Base-by-base conservation (phyloP, 2,113 vertebrate species). In the Hemiprocne comata region DNA sequence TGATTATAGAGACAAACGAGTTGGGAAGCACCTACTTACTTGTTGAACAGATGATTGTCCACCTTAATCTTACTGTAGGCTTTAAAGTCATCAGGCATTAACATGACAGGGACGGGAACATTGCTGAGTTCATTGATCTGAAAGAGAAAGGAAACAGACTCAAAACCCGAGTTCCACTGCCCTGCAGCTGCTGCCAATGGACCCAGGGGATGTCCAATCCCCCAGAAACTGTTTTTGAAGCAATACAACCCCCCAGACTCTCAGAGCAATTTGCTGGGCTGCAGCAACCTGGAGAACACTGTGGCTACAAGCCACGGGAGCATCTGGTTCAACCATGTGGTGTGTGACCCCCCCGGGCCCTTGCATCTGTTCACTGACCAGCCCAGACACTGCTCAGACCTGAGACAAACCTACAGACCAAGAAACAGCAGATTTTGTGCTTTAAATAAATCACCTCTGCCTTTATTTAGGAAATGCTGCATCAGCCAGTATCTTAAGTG, bases 21-120 rank as follows among this genome's bases (percentile, higher is more conserved):
- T 4, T 24, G 64, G 48, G 79, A 76, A 73, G 50, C 77, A 53
- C 26, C 72, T 17, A 98, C 99, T 98, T 97, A 99, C 99, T 99
- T 99, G 98, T 99, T 99, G 98, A 99, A 99, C 83, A 99, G 99
- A 96, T 99, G 99, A 98, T 99, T 99, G 98, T 99, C 99, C 98
- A 99, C 99, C 98, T 99, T 99, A 96, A 99, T 99, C 98, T 99
- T 99, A 93, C 99, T 99, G 98, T 99, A 99, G 95, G 99, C 99
- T 98, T 99, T 99, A 95, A 99, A 99, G 98, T 99, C 99, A 79
- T 99, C 99, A 11, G 99, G 99, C 99, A 99, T 99, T 67, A 99
- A 89, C 99, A 99, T 99, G 93, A 99, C 99, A 7, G 99, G 99
- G 89, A 99, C 98, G 13, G 99, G 99, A 91, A 99, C 99, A 57